Conservation (phyloP, 2,113 vertebrate species). For the Nettapus auritus region DNA sequence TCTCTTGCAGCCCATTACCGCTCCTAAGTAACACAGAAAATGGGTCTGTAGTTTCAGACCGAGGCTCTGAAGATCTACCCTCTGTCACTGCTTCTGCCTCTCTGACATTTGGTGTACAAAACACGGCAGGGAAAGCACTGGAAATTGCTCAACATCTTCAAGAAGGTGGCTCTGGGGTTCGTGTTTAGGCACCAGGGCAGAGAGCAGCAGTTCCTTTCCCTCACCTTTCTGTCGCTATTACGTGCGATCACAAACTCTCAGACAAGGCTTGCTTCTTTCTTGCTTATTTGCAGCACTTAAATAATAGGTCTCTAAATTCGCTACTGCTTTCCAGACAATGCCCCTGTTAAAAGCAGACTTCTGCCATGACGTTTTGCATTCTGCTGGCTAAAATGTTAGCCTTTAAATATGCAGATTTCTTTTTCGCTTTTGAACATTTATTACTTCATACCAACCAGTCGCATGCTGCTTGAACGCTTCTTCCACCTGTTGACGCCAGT, state of each 20-base stretch:
- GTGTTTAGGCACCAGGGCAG: background rate
- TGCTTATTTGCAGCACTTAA: background rate
- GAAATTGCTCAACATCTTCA: background rate
- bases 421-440: background rate
- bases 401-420: background rate
- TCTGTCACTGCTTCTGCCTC: background rate
- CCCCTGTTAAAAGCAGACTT: background rate
- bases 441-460: slow-evolving; percentile 92
- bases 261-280: background rate
- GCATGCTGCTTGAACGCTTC: slow-evolving; percentile 96
- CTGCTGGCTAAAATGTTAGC: background rate
- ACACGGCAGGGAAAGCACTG: background rate
- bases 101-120: background rate
- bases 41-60: background rate
- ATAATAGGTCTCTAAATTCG: background rate
- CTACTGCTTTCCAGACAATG: background rate
- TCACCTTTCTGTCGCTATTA: background rate
- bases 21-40: background rate
- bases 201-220: background rate
- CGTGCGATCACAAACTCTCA: background rate
- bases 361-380: background rate
- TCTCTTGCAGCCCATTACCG: background rate
- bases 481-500: slow-evolving; percentile 93
- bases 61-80: background rate
- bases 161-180: background rate